Conservation (phyloP, 2,888 invertebrate genomes). For the Aquatica leii region DNA sequence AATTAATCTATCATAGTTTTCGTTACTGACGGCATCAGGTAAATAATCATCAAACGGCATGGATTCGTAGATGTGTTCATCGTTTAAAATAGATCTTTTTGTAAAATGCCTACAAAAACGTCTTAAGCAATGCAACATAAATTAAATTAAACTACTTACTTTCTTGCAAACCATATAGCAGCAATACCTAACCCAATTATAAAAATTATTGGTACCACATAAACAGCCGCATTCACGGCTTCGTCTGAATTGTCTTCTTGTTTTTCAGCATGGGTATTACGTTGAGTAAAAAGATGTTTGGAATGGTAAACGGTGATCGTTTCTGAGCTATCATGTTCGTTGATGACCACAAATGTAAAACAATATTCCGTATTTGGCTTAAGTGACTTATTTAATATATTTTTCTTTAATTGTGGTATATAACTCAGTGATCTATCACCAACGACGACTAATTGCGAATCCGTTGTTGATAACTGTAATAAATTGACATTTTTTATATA, state of each 20-base stretch:
- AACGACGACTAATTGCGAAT: constrained; percentile 21
- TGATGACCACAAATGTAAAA: constrained; percentile 53
- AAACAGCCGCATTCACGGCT: constrained; percentile 19
- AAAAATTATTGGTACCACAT: constrained; percentile 23
- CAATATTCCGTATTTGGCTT: constrained; percentile 53
- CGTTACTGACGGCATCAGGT: constrained; percentile 48
- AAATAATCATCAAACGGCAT: constrained; percentile 55
- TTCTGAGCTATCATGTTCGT: constrained; percentile 48
- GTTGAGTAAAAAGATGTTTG: constrained; percentile 36
- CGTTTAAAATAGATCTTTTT: constrained; percentile 34
- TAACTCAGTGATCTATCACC: constrained; percentile 27
- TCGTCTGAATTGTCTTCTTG: not conserved
- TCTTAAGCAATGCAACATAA: not conserved
- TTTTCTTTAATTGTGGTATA: constrained; percentile 23
- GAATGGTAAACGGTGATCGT: constrained; percentile 54
- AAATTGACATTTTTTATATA: no score
- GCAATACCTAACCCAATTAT: constrained; percentile 19
- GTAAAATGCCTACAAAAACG: constrained; percentile 20
- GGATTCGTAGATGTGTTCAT: constrained; percentile 54
- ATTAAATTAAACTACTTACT: constrained; percentile 21
- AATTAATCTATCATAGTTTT: constrained; percentile 52
- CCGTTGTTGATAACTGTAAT: constrained; percentile 15
- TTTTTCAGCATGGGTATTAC: not conserved
- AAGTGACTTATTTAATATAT: constrained; percentile 41
- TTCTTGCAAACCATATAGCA: constrained; percentile 27